Base-by-base conservation (phyloP, 2,888 invertebrate genomes). In the Cheilosia impressa region DNA sequence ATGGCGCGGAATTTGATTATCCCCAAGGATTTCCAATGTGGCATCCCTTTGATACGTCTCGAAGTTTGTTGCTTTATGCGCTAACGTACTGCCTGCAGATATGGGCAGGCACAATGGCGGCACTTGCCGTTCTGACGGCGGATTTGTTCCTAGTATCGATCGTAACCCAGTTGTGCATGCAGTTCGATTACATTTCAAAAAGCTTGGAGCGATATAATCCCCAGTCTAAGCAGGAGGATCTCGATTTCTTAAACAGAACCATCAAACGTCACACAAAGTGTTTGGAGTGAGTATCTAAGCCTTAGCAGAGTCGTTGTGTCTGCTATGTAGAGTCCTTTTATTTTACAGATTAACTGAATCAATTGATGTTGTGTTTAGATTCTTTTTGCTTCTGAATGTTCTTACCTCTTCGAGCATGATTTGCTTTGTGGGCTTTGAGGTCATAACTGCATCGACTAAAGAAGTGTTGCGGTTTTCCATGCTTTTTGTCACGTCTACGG, bases 371-470 rank as follows among this genome's bases (percentile, higher is more conserved):
- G 82, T 90, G 38, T 90, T 90, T n/a, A 88, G 84, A 45, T 87
- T 89, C 60, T 90, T 91, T 2, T 88, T 91, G 19, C 62, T 91
- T 3, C 88, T 91, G 80, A 91, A 91, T 76, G 91, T 91, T 53
- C 73, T 91, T n/a, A 89, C 90, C n/a, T 90, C 91, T 6, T 91
- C 91, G 0, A 41, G 90, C 87, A 91, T 90, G 1, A 90, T 91
- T 27, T 91, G 91, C 60, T 90, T 91, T 53, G 90, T 90, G 24
- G 91, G 91, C 19, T 91, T 91, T 88, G 90, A 91, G 87, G 89
- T 90, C 47, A 91, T 90, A 27, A 89, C 90, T 57, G 89, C 89
- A 4, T 89, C 87, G 17, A 72, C 88, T 9, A 88, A 91, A 60
- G 90, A 91, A 5, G 88, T 90, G 22, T 88, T 90, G 4, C 88